phyloP scores from a whole-genome alignment of 2,113 vertebrate species.

The Clupea harengus region DNA sequence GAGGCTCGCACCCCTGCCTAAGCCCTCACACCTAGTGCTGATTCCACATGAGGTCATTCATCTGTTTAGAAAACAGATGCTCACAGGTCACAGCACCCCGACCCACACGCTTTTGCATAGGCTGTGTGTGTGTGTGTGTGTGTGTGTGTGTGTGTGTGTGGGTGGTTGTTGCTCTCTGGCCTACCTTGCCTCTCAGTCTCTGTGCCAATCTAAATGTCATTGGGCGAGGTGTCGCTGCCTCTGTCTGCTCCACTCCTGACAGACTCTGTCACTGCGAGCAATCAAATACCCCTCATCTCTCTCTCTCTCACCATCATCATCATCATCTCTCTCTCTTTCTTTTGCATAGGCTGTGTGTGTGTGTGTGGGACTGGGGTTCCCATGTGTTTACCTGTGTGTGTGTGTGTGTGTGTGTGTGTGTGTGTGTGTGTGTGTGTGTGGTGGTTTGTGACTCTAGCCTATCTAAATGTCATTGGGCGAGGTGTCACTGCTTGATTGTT shows the following conservation, averaged over 20 bases:
- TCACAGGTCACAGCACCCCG: conserved; percentile 5
- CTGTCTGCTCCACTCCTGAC: too few species aligned
- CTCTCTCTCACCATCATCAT: too few species aligned
- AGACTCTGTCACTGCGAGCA: too few species aligned
- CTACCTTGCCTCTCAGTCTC: too few species aligned
- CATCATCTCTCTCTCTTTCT: too few species aligned
- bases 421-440: not conserved
- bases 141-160: not conserved
- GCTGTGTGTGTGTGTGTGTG: not conserved
- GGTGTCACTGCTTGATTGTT: not conserved
- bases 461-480: not conserved
- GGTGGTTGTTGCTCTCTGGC: too few species aligned
- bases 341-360: not conserved
- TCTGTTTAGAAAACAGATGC: conserved; percentile 41
- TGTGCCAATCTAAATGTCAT: too few species aligned
- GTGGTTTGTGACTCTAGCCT: not conserved
- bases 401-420: not conserved
- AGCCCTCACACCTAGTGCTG: conserved; percentile 6
- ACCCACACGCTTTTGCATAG: not conserved
- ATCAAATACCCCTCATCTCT: too few species aligned
- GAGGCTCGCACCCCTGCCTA: not conserved
- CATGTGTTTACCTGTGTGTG: not conserved
- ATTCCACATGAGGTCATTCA: conserved; percentile 29
- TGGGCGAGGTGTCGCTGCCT: too few species aligned
- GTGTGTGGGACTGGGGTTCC: not conserved